These are phyloP conservation scores for Channa argus DNA, from an alignment of 2,113 vertebrate genomes.

Conservation along the genomic window DNA sequence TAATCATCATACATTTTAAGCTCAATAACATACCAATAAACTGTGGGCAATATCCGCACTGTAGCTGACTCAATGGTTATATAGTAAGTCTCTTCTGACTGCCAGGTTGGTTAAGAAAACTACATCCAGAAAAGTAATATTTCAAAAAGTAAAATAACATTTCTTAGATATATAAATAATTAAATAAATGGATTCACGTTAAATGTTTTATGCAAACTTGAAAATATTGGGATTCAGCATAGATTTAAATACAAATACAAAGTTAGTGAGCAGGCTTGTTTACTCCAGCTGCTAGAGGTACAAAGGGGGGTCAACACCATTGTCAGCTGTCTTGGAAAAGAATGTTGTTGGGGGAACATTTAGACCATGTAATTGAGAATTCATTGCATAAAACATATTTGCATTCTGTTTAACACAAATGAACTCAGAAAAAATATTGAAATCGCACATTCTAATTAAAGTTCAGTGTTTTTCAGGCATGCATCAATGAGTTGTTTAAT, in stretches of 20 bases:
- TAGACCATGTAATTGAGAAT: slow-evolving; percentile 26
- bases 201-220: background rate
- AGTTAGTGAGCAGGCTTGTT: no score
- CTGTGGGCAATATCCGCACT: slow-evolving; percentile 34
- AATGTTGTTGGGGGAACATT: slow-evolving; percentile 27
- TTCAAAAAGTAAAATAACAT: no score
- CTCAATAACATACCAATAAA: slow-evolving; percentile 19
- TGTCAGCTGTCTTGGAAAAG: slow-evolving; percentile 1
- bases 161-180: no score
- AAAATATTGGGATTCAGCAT: background rate
- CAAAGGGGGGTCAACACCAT: background rate
- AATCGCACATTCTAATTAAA: slow-evolving; percentile 56
- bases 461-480: slow-evolving; percentile 44
- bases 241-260: no score
- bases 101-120: no score
- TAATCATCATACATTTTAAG: slow-evolving; percentile 56
- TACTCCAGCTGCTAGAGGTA: no score
- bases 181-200: no score
- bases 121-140: no score
- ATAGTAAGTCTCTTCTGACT: background rate
- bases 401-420: slow-evolving; percentile 32
- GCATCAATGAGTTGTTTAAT: slow-evolving; percentile 36
- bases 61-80: slow-evolving; percentile 29
- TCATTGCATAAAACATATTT: slow-evolving; percentile 34
- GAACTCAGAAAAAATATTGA: slow-evolving; percentile 34